Percentiles rank a stretch among this genome's conserved stretches.
Evolutionary conservation across 1,140 invertebrate genomes (phyloP).

Genomic region (Thaumatotibia leucotreta): DNA sequence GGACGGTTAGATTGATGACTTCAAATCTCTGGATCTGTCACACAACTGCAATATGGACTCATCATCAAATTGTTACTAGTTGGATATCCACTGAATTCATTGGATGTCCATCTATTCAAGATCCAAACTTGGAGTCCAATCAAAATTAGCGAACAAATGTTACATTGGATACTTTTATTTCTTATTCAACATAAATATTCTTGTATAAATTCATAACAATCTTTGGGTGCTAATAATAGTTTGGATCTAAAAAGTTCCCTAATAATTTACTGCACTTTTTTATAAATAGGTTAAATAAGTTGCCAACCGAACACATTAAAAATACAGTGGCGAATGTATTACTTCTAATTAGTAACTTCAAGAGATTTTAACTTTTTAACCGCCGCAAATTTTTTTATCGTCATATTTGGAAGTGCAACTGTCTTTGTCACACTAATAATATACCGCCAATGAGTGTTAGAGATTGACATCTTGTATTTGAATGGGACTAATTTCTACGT

Average conservation of each 20-base stretch:
- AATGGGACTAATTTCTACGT: too few species aligned
- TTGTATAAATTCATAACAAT: conserved; percentile 76
- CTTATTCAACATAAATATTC: conserved; percentile 75
- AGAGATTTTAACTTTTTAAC: too few species aligned
- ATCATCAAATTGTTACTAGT: too few species aligned
- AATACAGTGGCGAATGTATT: conserved; percentile 43
- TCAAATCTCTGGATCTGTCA: conserved; percentile 73
- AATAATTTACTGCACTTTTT: conserved; percentile 47
- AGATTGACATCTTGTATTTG: too few species aligned
- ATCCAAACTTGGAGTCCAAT: conserved; percentile 60
- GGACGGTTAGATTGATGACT: conserved; percentile 72
- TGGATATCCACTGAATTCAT: too few species aligned
- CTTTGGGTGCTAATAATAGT: conserved; percentile 73
- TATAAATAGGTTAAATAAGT: conserved; percentile 50
- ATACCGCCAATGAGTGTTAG: too few species aligned
- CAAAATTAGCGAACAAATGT: conserved; percentile 31
- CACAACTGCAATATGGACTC: too few species aligned
- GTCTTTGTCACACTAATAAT: too few species aligned
- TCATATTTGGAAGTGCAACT: too few species aligned
- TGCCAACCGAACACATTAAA: conserved; percentile 36
- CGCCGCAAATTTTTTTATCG: too few species aligned
- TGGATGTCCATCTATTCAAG: conserved; percentile 23
- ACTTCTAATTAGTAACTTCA: conserved; percentile 4
- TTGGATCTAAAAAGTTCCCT: conserved; percentile 61
- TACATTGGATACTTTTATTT: conserved; percentile 71